These are phyloP conservation scores for Bubalus kerabau DNA, from an alignment of 2,113 vertebrate species.

Conservation along the genomic window DNA sequence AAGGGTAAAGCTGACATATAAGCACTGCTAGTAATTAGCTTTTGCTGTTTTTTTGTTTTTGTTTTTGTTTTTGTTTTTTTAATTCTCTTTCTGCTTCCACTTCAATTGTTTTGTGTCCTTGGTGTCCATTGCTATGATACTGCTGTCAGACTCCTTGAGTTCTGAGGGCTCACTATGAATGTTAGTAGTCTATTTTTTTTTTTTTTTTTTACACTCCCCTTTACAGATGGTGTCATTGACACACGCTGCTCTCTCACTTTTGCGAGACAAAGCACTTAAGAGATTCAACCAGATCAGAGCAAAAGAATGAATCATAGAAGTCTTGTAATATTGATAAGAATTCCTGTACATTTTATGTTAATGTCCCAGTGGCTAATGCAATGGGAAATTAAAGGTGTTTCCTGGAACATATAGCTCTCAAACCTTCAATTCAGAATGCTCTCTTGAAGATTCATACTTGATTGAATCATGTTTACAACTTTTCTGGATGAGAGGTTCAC, in stretches of 20 bases:
- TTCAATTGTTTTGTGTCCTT: not conserved
- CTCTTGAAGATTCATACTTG: not conserved
- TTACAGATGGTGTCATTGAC: not conserved
- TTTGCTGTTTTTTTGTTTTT: not conserved
- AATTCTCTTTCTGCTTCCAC: not conserved
- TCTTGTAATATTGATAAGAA: not conserved
- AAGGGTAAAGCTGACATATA: not conserved
- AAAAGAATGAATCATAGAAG: not conserved
- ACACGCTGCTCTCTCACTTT: not conserved
- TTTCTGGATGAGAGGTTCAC: not conserved
- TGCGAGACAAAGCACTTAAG: not conserved
- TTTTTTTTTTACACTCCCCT: not conserved
- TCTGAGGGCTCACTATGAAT: not conserved
- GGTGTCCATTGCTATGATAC: not conserved
- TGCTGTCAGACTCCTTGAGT: not conserved
- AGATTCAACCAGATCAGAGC: not conserved
- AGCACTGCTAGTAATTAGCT: not conserved
- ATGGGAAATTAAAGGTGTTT: not conserved
- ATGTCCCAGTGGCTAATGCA: not conserved
- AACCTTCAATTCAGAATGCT: not conserved
- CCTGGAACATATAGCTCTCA: not conserved
- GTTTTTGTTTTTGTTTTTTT: accelerated
- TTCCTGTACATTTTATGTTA: not conserved
- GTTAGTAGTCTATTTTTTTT: not conserved
- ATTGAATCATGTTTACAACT: not conserved